These are phyloP conservation scores for Telenomus remus DNA, from an alignment of 1,140 invertebrate genomes.

Conservation along the genomic window DNA sequence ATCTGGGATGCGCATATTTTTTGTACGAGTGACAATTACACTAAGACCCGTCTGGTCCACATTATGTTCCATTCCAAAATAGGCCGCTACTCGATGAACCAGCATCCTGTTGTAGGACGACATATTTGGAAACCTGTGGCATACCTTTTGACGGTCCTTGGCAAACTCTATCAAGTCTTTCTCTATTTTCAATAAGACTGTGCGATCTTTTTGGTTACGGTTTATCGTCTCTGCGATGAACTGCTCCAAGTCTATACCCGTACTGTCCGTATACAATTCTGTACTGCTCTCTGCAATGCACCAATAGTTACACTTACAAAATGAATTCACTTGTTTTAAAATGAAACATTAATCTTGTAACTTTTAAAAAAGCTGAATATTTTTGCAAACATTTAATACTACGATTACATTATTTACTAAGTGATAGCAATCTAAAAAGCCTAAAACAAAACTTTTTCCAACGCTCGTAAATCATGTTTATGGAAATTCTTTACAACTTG, in stretches of 20 bases:
- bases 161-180: slow-evolving; percentile 89
- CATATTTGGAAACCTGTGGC: slow-evolving; percentile 91
- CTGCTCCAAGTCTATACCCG: slow-evolving; percentile 87
- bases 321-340: not conserved
- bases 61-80: slow-evolving; percentile 95
- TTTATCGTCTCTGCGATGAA: slow-evolving; percentile 95
- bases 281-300: slow-evolving; percentile 83
- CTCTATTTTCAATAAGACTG: slow-evolving; percentile 90
- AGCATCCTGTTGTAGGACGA: slow-evolving; percentile 96
- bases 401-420: no score
- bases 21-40: slow-evolving; percentile 88
- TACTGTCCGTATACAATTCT: slow-evolving; percentile 86
- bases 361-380: no score
- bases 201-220: slow-evolving; percentile 90
- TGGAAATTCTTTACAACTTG: no score
- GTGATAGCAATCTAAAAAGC: no score
- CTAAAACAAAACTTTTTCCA: no score
- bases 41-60: slow-evolving; percentile 89
- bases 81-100: slow-evolving; percentile 93
- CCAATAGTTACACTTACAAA: slow-evolving; percentile 10
- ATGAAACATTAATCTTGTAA: not conserved
- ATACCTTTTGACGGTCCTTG: slow-evolving; percentile 86
- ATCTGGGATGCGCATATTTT: slow-evolving; percentile 84
- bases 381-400: no score
- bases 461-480: no score